Evolutionary conservation across 2,888 invertebrate genomes (phyloP).

Genomic region (Altica lythri): DNA sequence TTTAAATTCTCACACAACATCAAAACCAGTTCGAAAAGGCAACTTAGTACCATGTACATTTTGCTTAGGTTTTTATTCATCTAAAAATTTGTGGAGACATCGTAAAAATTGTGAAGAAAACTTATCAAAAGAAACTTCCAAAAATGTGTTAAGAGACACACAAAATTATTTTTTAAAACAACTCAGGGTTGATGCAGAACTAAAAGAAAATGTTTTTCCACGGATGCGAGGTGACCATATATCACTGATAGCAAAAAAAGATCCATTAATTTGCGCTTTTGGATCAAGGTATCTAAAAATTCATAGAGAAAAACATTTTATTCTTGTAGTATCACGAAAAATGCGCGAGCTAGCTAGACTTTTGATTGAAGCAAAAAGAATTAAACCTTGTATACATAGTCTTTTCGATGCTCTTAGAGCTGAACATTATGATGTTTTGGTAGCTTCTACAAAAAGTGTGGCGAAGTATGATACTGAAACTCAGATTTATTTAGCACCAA

Average conservation of each 20-base stretch:
- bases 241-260: constrained; percentile 21
- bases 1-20: neutral
- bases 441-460: constrained; percentile 23
- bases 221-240: constrained; percentile 26
- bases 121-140: neutral
- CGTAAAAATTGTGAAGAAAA: constrained; percentile 18
- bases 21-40: constrained; percentile 15
- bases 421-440: constrained; percentile 5
- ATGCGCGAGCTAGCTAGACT: constrained; percentile 10
- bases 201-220: constrained; percentile 25
- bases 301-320: constrained; percentile 2
- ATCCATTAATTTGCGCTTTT: constrained; percentile 18
- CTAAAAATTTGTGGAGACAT: constrained; percentile 27
- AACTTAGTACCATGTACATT: constrained; percentile 18
- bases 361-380: constrained; percentile 12
- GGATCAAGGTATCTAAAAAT: constrained; percentile 14
- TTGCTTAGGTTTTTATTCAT: constrained; percentile 30
- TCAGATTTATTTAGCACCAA: too few species aligned
- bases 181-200: constrained; percentile 18
- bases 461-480: too few species aligned
- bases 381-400: constrained; percentile 6
- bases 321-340: constrained; percentile 3
- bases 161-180: neutral
- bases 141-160: too few species aligned
- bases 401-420: constrained; percentile 3